Base-by-base conservation (phyloP, 2,888 invertebrate species). In the Dryobotodes eremita region DNA sequence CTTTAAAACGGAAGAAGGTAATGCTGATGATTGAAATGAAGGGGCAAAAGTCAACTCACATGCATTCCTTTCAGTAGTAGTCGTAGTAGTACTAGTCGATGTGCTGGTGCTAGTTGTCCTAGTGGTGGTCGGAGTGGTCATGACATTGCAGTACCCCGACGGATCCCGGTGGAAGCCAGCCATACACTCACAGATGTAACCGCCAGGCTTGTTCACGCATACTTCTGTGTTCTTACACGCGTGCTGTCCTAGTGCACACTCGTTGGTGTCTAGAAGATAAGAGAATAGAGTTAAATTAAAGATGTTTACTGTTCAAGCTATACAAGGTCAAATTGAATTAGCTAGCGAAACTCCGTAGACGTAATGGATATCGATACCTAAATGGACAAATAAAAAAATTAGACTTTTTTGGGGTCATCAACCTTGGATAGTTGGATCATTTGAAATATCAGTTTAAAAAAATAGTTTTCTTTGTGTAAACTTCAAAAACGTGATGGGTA, bases 171-270 rank as follows among this genome's bases (percentile, higher is more conserved):
- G 94, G 93, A 98, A 99, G 0, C 99, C 99, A 0, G 97, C 93
- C 0, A 98, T 98, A 92, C 99, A 99, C 50, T 97, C 97, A 92
- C 99, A 99, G 31, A 96, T 95, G 93, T 98, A 99, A 11, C 99
- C 98, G 0, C 99, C 99, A 0, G 98, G 98, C 1, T 88, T 87
- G 88, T 93, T 90, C 71, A 92, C 78, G 75, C 94, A 94, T 8
- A 85, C 79, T 70, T 94, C 94, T 15, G 93, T 80, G 13, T 88
- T 90, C 36, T 92, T 91, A 76, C 94, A 94, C 23, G 89, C 89
- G 77, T 93, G 91, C 13, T 89, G 90, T 1, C 97, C 97, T 31
- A 96, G 96, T 31, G 94, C 92, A 90, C 99, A 99, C 92, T 98
- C 98, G 91, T 98, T 97, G 73, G 98, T 96, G 94, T 98, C 99